Base-by-base conservation (phyloP, 1,140 invertebrate genomes). In the Drosophila asahinai region DNA sequence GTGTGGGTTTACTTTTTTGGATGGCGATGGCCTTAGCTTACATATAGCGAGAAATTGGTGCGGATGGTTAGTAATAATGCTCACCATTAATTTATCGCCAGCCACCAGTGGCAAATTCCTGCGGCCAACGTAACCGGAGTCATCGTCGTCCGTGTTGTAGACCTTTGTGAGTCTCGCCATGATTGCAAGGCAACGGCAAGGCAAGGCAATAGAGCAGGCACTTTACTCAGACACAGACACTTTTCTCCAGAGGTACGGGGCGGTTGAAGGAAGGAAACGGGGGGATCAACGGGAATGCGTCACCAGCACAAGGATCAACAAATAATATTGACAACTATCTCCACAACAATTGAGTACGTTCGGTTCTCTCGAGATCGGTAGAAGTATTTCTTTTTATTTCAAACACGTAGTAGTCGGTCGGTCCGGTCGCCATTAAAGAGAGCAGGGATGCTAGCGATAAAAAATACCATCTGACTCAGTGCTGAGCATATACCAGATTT, bases 141-240 rank as follows among this genome's bases (percentile, higher is more conserved):
- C 92, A 68, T 93, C 80, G 61, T 93, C 92, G 57, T 93, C 92
- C 54, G 87, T 86, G 66, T 89, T 86, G 77, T 84, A 93, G 58
- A 93, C 92, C 75, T 91, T 90, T 70, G 92, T 93, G 48, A 93
- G 87, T 77, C 87, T 89, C 68, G 92, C 92, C 92, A 93, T 93
- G 76, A 90, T 89, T 54, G 49, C 33, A 62, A 65, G 68, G 64
- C 80, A 80, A 83, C 83, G 74, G 86, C 83, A 83, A 64, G 77
- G 73, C 83, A 83, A 68, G 51, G 40, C 67, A 47, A 68, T 45
- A 65, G 77, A 91, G 83, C 49, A 87, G 83, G 83, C 83, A 86
- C 86, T 90, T 76, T 73, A 49, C 48, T 57, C 45, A 59, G 38
- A 77, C 76, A 87, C 75, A 59, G 40, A 78, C 76, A 80, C 81